Conservation (phyloP, 2,888 invertebrate species). For the Sinohyriopsis cumingii region DNA sequence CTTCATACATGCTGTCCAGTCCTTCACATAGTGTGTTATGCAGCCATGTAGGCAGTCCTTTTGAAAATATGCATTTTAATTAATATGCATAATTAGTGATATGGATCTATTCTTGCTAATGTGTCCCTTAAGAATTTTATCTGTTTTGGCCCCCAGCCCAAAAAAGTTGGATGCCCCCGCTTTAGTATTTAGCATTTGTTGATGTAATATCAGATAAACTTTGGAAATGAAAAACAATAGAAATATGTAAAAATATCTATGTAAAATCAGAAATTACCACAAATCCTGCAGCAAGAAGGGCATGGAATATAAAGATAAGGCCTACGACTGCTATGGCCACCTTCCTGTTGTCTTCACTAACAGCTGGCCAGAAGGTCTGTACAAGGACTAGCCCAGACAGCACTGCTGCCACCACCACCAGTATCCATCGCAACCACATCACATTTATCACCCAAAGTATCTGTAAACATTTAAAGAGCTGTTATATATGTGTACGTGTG, state of each 20-base stretch:
- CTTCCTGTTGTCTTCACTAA: slow-evolving; percentile 74
- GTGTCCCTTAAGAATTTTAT: too few species aligned
- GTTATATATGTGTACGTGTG: neutral
- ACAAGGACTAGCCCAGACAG: slow-evolving; percentile 87
- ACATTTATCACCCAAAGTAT: slow-evolving; percentile 88
- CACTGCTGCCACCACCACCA: slow-evolving; percentile 86
- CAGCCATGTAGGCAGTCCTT: too few species aligned
- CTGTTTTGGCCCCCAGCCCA: too few species aligned
- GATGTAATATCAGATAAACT: too few species aligned
- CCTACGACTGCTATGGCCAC: slow-evolving; percentile 79
- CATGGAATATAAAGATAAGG: slow-evolving; percentile 84
- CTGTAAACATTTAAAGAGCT: slow-evolving; percentile 55
- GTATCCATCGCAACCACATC: slow-evolving; percentile 88
- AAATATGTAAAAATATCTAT: neutral
- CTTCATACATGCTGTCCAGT: too few species aligned
- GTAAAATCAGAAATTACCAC: slow-evolving; percentile 75
- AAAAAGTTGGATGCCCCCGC: too few species aligned
- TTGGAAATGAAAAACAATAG: neutral
- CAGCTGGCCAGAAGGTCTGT: slow-evolving; percentile 85
- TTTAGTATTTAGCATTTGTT: too few species aligned
- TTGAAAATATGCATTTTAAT: too few species aligned
- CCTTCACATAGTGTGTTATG: too few species aligned
- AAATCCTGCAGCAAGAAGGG: slow-evolving; percentile 88
- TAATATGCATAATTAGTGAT: too few species aligned
- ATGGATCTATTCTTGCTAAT: too few species aligned